These are phyloP conservation scores for Polietes domitor DNA, from an alignment of 2,888 invertebrate species.

Conservation along the genomic window DNA sequence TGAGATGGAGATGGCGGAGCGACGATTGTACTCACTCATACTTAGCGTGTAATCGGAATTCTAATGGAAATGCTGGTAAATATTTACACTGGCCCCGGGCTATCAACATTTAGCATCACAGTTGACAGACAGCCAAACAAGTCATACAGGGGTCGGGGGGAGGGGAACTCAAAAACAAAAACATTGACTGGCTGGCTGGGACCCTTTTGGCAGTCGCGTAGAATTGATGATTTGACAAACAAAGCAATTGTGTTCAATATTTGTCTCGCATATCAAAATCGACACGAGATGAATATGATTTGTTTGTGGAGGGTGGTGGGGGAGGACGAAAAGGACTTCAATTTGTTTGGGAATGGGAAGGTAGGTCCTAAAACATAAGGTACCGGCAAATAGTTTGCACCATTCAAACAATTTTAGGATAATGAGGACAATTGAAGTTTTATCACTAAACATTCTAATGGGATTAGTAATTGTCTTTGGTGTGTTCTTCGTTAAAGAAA, in stretches of 20 bases:
- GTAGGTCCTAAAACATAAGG: no score
- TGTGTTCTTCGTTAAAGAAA: no score
- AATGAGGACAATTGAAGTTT: no score
- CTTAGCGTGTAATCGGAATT: conserved; percentile 29
- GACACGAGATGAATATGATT: conserved; percentile 29
- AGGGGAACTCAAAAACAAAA: neutral
- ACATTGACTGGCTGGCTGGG: conserved; percentile 6
- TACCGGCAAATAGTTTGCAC: no score
- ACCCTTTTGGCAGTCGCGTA: conserved; percentile 30
- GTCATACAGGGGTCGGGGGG: no score
- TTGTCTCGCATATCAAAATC: conserved; percentile 25
- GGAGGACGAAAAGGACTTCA: no score
- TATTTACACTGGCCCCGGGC: conserved; percentile 29
- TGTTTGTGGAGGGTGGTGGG: neutral
- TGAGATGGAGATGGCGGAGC: no score
- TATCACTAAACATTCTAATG: no score
- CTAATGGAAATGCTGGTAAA: conserved; percentile 26
- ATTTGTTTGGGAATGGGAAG: no score
- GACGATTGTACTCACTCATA: conserved; percentile 5
- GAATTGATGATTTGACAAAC: conserved; percentile 28
- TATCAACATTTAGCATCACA: neutral
- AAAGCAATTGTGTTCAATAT: conserved; percentile 23
- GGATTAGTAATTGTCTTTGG: no score
- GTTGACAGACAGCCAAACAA: neutral
- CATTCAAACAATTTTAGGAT: no score